Conservation (phyloP, 2,797 vertebrate genomes). For the Synaphobranchus kaupii region DNA sequence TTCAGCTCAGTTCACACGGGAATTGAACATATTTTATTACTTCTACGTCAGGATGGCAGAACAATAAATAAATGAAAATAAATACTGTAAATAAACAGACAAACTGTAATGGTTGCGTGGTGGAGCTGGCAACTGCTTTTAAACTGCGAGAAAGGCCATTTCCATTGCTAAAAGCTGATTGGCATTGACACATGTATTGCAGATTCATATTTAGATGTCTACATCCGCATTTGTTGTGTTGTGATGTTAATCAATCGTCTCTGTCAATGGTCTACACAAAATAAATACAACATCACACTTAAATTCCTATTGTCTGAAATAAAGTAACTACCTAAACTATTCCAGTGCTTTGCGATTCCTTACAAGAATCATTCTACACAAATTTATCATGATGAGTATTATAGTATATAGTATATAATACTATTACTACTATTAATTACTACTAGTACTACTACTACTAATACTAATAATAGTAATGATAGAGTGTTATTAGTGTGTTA, state of each 20-base stretch:
- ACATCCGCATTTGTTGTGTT: not conserved
- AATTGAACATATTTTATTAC: not conserved
- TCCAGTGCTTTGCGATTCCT: not conserved
- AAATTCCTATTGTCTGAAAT: not conserved
- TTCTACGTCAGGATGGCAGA: not conserved
- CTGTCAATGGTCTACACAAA: not conserved
- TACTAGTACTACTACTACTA: not conserved
- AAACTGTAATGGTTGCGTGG: not conserved
- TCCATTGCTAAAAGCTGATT: not conserved
- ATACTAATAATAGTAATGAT: not conserved
- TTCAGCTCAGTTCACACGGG: not conserved
- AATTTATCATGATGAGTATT: no score
- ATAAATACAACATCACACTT: not conserved
- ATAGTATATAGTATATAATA: no score
- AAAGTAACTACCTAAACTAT: no score
- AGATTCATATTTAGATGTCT: not conserved
- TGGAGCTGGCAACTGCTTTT: not conserved
- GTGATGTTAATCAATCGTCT: not conserved
- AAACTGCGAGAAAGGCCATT: not conserved
- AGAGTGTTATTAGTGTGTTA: not conserved
- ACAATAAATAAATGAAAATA: not conserved
- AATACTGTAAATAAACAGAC: not conserved
- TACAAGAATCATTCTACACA: no score
- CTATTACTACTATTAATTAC: not conserved
- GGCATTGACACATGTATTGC: not conserved